A percentile compares a stretch with the other conserved stretches of the same genome.
Conservation (phyloP, 2,888 invertebrate genomes). For the Philereme vetulata region DNA sequence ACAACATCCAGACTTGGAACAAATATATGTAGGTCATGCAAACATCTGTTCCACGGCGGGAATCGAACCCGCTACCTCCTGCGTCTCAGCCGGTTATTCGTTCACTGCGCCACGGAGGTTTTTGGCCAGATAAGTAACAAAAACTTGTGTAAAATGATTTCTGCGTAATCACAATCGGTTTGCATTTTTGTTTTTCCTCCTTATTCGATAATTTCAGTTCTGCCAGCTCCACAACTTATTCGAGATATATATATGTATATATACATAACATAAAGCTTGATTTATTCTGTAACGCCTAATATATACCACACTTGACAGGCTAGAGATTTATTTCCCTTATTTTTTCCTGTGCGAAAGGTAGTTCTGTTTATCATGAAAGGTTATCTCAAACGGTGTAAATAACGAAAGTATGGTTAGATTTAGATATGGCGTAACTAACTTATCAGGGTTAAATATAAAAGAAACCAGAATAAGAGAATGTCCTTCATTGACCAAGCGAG, state of each 20-base stretch:
- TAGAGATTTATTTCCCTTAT: conserved; percentile 65
- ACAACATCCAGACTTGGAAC: no score
- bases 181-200: conserved; percentile 8
- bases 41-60: no score
- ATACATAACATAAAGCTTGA: conserved; percentile 64
- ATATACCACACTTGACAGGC: conserved; percentile 68
- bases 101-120: no score
- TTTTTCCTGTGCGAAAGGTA: conserved; percentile 61
- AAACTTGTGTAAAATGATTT: no score
- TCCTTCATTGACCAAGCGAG: no score
- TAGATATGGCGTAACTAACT: conserved; percentile 34
- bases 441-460: conserved; percentile 14
- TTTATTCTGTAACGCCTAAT: conserved; percentile 64
- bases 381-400: conserved; percentile 43
- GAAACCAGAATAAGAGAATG: no score
- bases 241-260: conserved; percentile 62
- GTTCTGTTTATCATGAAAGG: conserved; percentile 40
- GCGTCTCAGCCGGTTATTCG: no score
- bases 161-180: not conserved
- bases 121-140: no score
- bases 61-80: no score
- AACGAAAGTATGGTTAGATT: conserved; percentile 43
- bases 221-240: conserved; percentile 46
- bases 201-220: conserved; percentile 36
- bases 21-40: no score